Base-by-base conservation (phyloP, 2,113 vertebrate genomes). In the Xenopus borealis region DNA sequence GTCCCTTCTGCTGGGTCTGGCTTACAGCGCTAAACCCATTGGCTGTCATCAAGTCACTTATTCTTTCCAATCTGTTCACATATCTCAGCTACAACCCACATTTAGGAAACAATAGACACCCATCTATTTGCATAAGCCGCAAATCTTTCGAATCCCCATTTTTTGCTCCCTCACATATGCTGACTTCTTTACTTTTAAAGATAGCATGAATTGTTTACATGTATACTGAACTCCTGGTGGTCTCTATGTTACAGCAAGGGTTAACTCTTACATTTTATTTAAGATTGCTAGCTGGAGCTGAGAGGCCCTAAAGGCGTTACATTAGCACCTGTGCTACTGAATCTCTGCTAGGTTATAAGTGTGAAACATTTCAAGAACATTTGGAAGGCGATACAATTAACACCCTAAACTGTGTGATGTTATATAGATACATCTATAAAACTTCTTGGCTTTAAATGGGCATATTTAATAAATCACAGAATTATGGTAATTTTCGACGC, bases 121-220 rank as follows among this genome's bases (percentile, higher is more conserved):
- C 61, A 46, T 40, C 79, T 71, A 71, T 70, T 67, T 62, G 46
- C 69, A 17, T 72, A 33, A 65, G 45, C 30, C n/a, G 11, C 19
- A 13, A 70, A 55, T 40, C 59, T 30, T 77, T 70, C 61, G 70
- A 77, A 70, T 45, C 64, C 72, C 33, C 52, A 46, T 70, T 75
- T 40, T 62, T 75, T 45, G 68, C 66, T 55, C 27, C 78, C 44
- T 67, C 44, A 63, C 23, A 27, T 47, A 13, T 47, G 44, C 45
- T n/a, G 4, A 33, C 59, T 0, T 50, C n/a, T 53, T 45, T 83
- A 83, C 67, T 78, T 45, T 58, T 79, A 79, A 71, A 68, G 62
- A 72, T 79, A 83, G 87, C 81, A 80, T 77, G 78, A 78, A n/a
- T 58, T 71, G 75, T 80, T 87, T 79, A 81, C 82, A 79, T 81